These are phyloP conservation scores for Leptogaster cylindrica DNA, from an alignment of 2,888 invertebrate genomes.

Conservation along the genomic window DNA sequence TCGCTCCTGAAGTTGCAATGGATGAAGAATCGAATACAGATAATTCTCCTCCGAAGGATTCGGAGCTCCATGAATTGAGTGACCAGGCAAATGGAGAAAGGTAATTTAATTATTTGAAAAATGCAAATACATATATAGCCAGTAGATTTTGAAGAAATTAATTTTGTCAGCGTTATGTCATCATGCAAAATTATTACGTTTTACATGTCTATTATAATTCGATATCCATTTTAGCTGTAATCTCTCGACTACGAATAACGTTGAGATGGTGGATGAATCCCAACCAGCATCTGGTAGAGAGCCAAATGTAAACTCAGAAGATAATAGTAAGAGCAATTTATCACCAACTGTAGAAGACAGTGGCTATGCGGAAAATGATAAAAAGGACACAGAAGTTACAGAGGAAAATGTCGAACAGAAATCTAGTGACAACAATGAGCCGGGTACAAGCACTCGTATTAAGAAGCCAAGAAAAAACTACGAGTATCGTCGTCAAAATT, in stretches of 20 bases:
- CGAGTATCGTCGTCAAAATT: conserved; percentile 43
- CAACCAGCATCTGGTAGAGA: not conserved
- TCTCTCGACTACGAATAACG: not conserved
- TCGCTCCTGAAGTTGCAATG: conserved; percentile 37
- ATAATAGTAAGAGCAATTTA: not conserved
- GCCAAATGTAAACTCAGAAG: conserved; percentile 14
- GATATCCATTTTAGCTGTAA: not conserved
- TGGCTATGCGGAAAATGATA: conserved; percentile 19
- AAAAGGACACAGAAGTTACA: conserved; percentile 4
- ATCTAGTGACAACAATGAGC: not conserved
- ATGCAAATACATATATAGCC: not conserved
- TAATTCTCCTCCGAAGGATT: conserved; percentile 31
- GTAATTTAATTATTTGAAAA: conserved; percentile 24
- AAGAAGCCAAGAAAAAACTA: conserved; percentile 26
- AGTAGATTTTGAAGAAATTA: not conserved
- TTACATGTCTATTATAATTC: not conserved
- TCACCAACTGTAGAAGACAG: not conserved
- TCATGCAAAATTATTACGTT: conserved; percentile 17
- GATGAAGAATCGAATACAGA: conserved; percentile 41
- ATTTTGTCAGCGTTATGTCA: conserved; percentile 29
- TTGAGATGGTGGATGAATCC: not conserved
- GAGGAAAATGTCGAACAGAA: not conserved
- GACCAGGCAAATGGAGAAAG: not conserved
- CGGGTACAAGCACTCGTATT: conserved; percentile 38
- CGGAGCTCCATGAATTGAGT: conserved; percentile 26